Evolutionary conservation across 1,140 invertebrate species (phyloP), one percentile per base, ranked within the genome.

Genomic region (Brachionus rotundiformis): DNA sequence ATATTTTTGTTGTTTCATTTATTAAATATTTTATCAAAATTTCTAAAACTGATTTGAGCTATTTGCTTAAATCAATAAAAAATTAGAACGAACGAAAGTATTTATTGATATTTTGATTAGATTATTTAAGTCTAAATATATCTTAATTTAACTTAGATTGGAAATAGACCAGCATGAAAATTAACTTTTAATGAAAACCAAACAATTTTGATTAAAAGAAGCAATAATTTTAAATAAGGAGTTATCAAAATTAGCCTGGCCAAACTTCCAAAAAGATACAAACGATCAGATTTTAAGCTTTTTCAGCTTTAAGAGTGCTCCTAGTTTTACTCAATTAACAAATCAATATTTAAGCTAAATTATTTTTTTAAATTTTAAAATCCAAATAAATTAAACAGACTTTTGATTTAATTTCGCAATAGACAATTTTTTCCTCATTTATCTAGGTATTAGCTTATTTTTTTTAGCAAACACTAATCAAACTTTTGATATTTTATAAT

Each of bases 401-500:
- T 54, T 54, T 54, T 54, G 0, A 54, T 54, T 54, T 19, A 54
- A 54, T 54, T 16, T n/a, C 16, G 16, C 6, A 2, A 19, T 8
- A 19, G 23, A 25, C 47, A 0, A 19, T 54, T 54, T 54, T 54
- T 25, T 54, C n/a, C n/a, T 39, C 5, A 54, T 54, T 10, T 54
- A 25, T 54, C 47, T 54, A 54, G 47, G 19, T 16, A 23, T 25
- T 7, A 8, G 23, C 47, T 54, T 54, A n/a, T n/a, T n/a, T n/a
- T n/a, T n/a, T n/a, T n/a, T n/a, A n/a, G n/a, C n/a, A 16, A 19
- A 19, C 19, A 54, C 6, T 54, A 54, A 54, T 54, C 23, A 54
- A 54, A 54, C 16, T 54, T 54, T 54, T 54, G 47, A 54, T 54
- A 54, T 54, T 54, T 54, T 11, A 54, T 54, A 41, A 19, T 54